Evolutionary conservation across 2,797 vertebrate genomes (phyloP).

Genomic region (Nothura maculosa): DNA sequence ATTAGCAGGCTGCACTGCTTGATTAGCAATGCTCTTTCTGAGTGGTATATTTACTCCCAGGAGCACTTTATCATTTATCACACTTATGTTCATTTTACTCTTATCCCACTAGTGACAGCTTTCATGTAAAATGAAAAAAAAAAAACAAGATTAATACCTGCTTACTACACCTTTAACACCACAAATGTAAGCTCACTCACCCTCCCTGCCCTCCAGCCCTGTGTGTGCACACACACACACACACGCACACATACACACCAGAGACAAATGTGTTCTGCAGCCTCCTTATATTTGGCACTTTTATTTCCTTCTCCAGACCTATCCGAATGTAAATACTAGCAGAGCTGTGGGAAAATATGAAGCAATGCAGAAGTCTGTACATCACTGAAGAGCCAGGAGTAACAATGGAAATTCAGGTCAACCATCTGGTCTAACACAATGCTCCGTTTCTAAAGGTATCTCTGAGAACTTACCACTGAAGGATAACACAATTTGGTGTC

Average conservation of each 20-base stretch:
- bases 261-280: conserved; percentile 12
- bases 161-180: conserved; percentile 59
- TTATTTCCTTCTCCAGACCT: conserved; percentile 40
- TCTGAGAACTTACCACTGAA: neutral
- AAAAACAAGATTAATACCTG: conserved; percentile 71
- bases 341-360: neutral
- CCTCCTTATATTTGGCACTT: conserved; percentile 48
- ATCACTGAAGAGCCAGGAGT: conserved; percentile 18
- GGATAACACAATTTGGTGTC: neutral
- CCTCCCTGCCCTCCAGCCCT: neutral
- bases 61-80: conserved; percentile 76
- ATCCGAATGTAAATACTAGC: conserved; percentile 46
- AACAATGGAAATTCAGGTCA: conserved; percentile 35
- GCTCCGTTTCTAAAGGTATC: conserved; percentile 17
- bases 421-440: conserved; percentile 39
- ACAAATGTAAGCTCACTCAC: neutral
- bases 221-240: neutral
- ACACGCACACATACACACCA: neutral
- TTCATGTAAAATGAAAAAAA: conserved; percentile 64
- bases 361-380: conserved; percentile 29
- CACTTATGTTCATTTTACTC: conserved; percentile 76
- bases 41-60: conserved; percentile 76
- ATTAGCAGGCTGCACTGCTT: conserved; percentile 58
- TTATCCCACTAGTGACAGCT: conserved; percentile 67
- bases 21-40: conserved; percentile 75